Base-by-base conservation (phyloP, 2,888 invertebrate species). In the Agrilus biguttatus region DNA sequence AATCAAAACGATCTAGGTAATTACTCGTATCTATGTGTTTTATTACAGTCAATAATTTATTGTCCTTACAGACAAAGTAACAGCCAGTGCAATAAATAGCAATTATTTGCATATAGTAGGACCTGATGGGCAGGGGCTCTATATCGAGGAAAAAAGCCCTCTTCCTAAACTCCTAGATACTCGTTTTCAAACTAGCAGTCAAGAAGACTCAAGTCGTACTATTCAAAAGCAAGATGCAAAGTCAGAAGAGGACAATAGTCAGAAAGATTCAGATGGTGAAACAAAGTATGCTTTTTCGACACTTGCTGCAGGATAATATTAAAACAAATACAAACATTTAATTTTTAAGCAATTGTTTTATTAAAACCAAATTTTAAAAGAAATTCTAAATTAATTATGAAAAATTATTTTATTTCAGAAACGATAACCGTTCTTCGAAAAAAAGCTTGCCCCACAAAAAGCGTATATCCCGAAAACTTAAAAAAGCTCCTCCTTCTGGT, bases 401-500 rank as follows among this genome's bases (percentile, higher is more conserved):
- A n/a, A n/a, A n/a, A 23, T 34, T 34, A 12, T 39, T 42, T 23
- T 42, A 14, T 51, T 53, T 39, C 38, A 61, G 61, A 48, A 58
- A 54, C 38, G 66, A 63, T 44, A 57, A 52, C 35, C 57, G 61
- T 13, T 52, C 61, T 10, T 62, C 62, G 4, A 78, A 78, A 51
- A 80, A 83, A 61, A 82, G 82, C 49, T 65, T 89, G 44, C 89
- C 89, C 1, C 89, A 89, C 60, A 89, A 89, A 62, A 90, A 90
- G 61, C 71, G 89, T 44, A 87, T 89, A 51, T 82, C 88, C 0
- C 71, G 79, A 44, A 88, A 86, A 55, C 66, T 88, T 14, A 79
- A 78, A 19, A 79, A 78, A 54, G 73, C 68, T 49, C 56, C 43
- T 19, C 43, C 49, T 2, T 44, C 50, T 14, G 36, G 58, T 33